Percentiles rank a stretch among this genome's conserved stretches.
Evolutionary conservation across 2,888 invertebrate species (phyloP).

Genomic region (Syrista parreyssii): DNA sequence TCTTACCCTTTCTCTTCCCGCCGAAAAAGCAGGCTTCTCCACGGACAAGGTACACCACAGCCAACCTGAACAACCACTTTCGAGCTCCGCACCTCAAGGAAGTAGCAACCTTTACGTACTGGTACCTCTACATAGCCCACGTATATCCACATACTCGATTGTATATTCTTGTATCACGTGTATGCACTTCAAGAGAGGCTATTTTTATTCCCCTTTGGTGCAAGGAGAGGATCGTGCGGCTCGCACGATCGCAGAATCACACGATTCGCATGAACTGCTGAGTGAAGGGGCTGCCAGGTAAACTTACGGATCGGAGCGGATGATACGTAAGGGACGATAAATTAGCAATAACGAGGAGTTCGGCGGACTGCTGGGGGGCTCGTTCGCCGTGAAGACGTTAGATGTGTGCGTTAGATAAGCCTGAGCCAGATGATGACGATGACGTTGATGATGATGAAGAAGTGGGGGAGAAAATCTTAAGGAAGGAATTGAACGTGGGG

Average conservation of each 20-base stretch:
- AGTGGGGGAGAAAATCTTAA: slow-evolving; percentile 19
- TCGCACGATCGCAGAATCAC: background rate
- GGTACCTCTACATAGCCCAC: background rate
- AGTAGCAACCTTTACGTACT: background rate
- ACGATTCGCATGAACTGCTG: background rate
- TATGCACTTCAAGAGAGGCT: background rate
- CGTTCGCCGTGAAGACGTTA: background rate
- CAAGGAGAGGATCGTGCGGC: background rate
- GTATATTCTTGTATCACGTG: background rate
- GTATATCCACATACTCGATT: background rate
- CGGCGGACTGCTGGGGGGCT: background rate
- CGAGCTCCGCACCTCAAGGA: slow-evolving; percentile 3
- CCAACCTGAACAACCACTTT: slow-evolving; percentile 1
- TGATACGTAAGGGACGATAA: background rate
- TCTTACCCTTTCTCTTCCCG: background rate
- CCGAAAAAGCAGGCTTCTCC: background rate
- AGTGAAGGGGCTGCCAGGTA: background rate
- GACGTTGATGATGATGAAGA: background rate
- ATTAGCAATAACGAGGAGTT: slow-evolving; percentile 2
- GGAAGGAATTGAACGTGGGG: slow-evolving; percentile 46
- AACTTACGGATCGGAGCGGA: background rate
- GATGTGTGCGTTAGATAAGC: slow-evolving; percentile 2
- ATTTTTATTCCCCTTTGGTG: background rate
- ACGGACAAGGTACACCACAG: background rate
- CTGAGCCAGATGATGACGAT: background rate